Conservation (phyloP, 2,797 vertebrate species). For the Cynopterus sphinx region DNA sequence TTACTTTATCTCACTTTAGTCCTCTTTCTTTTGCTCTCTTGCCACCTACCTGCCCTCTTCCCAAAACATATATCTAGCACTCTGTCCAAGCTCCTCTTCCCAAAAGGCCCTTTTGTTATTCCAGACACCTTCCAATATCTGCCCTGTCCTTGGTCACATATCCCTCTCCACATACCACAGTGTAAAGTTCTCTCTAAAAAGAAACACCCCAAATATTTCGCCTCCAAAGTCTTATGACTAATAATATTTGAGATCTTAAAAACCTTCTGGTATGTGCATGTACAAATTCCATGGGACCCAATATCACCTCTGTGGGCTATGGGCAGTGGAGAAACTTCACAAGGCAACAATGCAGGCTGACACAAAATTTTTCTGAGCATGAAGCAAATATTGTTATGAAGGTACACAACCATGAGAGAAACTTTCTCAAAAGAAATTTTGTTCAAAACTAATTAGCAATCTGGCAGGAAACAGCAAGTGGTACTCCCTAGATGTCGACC, state of each 20-base stretch:
- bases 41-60: neutral
- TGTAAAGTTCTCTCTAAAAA: neutral
- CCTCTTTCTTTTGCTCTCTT: neutral
- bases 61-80: neutral
- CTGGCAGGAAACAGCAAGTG: neutral
- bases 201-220: neutral
- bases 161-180: neutral
- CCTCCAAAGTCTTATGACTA: neutral
- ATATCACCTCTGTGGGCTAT: neutral
- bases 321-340: neutral
- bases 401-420: neutral
- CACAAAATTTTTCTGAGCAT: neutral
- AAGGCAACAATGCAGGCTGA: neutral
- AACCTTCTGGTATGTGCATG: neutral
- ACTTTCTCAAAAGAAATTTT: constrained; percentile 1
- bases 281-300: neutral
- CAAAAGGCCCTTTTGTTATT: neutral
- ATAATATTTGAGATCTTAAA: neutral
- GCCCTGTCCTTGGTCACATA: neutral
- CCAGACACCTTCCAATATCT: neutral
- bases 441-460: neutral
- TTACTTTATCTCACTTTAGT: neutral
- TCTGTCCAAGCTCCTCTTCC: neutral
- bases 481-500: neutral
- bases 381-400: neutral